phyloP scores from a whole-genome alignment of 2,113 vertebrate genomes.

The Uria aalge region DNA sequence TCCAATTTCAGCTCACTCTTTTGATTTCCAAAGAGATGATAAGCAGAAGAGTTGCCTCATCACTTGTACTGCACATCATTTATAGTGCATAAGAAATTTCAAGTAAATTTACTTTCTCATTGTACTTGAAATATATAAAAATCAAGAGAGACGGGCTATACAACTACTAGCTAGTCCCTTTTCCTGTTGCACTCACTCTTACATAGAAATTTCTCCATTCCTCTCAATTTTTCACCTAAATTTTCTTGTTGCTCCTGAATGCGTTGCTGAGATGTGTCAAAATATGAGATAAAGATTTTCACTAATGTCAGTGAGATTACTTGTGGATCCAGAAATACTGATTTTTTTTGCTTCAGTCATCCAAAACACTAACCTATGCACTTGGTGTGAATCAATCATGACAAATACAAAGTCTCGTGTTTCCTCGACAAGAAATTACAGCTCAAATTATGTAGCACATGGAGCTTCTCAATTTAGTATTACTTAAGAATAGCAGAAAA shows the following conservation, averaged over 20 bases:
- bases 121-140: neutral
- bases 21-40: neutral
- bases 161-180: neutral
- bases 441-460: neutral
- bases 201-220: neutral
- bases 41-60: neutral
- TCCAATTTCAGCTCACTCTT: neutral
- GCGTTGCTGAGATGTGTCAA: neutral
- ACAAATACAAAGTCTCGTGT: neutral
- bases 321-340: neutral
- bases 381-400: rapidly evolving
- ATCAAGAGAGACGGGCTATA: neutral
- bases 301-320: neutral
- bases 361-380: neutral
- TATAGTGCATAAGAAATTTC: neutral
- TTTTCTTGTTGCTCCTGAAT: neutral
- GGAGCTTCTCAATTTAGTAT: neutral
- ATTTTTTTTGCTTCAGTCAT: neutral
- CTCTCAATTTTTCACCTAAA: neutral
- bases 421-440: neutral
- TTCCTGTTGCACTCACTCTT: neutral
- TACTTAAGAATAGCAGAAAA: neutral
- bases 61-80: neutral
- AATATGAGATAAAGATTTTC: neutral
- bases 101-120: neutral